These are phyloP conservation scores for Cosmia pyralina DNA, from an alignment of 2,888 invertebrate genomes.

Conservation along the genomic window DNA sequence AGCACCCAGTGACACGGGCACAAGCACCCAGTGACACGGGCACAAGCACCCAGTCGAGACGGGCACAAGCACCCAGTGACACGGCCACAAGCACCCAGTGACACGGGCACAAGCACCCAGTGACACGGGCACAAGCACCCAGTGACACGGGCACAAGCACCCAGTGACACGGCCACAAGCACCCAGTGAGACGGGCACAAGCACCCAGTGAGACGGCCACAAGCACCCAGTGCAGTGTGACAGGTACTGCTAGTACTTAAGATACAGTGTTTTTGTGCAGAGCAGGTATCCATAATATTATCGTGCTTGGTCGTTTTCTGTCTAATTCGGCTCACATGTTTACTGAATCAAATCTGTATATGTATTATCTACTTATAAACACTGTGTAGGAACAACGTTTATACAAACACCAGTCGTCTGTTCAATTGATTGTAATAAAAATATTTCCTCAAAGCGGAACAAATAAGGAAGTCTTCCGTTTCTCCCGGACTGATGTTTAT, in stretches of 20 bases:
- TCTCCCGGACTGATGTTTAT: constrained; percentile 24
- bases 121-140: no score
- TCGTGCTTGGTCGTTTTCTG: neutral
- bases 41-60: no score
- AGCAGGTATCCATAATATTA: neutral
- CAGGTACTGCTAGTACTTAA: neutral
- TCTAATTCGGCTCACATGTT: neutral
- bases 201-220: no score
- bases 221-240: no score
- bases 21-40: no score
- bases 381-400: neutral
- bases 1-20: no score
- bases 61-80: no score
- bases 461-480: constrained; percentile 28
- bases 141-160: no score
- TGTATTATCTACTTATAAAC: neutral
- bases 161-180: no score
- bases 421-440: constrained; percentile 26
- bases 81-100: no score
- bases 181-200: no score
- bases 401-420: constrained; percentile 14
- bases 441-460: constrained; percentile 30
- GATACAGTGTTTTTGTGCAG: neutral
- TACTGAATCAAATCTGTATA: neutral
- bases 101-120: no score